Base-by-base conservation (phyloP, 1,140 invertebrate species). In the Eueides isabella region DNA sequence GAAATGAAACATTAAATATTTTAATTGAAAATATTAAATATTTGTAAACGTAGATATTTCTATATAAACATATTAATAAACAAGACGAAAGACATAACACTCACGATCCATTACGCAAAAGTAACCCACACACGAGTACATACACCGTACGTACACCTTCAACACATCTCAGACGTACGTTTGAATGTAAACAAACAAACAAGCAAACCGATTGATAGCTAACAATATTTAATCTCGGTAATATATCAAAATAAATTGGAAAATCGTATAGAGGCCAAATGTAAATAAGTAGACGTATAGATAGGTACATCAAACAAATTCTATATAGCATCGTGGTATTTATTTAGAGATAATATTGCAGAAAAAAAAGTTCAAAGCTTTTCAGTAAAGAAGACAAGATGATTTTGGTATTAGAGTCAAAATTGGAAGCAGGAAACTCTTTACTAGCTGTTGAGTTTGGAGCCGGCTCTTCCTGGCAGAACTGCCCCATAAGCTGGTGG, bases 231-330 rank as follows among this genome's bases (percentile, higher is more conserved):
- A 55, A 55, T 26, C 48, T 55, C 48, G 0, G 9, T 55, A 23
- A 55, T 55, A 55, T 12, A 55, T 55, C 19, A 55, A 55, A 55
- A 55, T 55, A 55, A 55, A 55, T 55, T 55, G 48, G 48, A 11
- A 55, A 55, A 55, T 55, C 48, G 48, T 55, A 12, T 55, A 19
- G 48, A n/a, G 48, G 23, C 19, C 48, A 55, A 55, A 55, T 12
- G 19, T 26, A 55, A 12, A 23, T 55, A 55, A 55, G 5, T 23
- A n/a, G 2, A 55, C 1, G 19, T 55, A 55, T 11, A n/a, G 2
- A 55, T 23, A n/a, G 6, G 44, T 4, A 55, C 19, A 11, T 12
- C 23, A 55, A 55, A 26, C 48, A 26, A 26, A 26, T 55, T 23
- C 11, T 12, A 19, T 19, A 44, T 19, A n/a, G n/a, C n/a, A 2